phyloP scores from a whole-genome alignment of 2,113 vertebrate genomes.

The Morphnarchus princeps region DNA sequence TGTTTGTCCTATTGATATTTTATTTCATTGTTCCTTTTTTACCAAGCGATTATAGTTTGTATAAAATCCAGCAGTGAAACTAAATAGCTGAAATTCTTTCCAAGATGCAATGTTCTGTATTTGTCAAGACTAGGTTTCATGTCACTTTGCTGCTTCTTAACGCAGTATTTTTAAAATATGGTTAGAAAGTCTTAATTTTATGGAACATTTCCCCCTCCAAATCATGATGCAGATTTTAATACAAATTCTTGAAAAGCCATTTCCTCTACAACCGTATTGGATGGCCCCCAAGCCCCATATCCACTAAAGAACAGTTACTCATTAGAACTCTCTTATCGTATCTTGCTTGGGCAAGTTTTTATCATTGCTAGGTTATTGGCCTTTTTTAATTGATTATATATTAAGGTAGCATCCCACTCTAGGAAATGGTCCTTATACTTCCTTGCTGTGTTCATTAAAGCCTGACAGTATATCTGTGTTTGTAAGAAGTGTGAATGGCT shows the following conservation, averaged over 20 bases:
- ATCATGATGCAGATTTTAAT: background rate
- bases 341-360: background rate
- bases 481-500: background rate
- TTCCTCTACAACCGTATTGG: background rate
- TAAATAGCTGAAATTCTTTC: background rate
- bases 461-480: background rate
- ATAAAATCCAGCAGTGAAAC: background rate
- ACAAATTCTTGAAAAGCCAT: background rate
- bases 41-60: background rate
- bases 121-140: background rate
- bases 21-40: background rate
- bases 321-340: background rate
- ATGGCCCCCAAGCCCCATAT: rapidly evolving
- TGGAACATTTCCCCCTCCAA: background rate
- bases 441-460: background rate
- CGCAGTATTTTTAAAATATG: background rate
- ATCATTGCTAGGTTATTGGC: background rate
- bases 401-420: background rate
- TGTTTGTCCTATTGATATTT: background rate
- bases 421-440: background rate
- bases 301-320: background rate
- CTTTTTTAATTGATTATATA: background rate
- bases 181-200: background rate
- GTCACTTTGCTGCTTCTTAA: background rate
- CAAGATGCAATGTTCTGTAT: background rate